These are phyloP conservation scores for Molothrus aeneus DNA, from an alignment of 2,797 vertebrate species.

Conservation along the genomic window DNA sequence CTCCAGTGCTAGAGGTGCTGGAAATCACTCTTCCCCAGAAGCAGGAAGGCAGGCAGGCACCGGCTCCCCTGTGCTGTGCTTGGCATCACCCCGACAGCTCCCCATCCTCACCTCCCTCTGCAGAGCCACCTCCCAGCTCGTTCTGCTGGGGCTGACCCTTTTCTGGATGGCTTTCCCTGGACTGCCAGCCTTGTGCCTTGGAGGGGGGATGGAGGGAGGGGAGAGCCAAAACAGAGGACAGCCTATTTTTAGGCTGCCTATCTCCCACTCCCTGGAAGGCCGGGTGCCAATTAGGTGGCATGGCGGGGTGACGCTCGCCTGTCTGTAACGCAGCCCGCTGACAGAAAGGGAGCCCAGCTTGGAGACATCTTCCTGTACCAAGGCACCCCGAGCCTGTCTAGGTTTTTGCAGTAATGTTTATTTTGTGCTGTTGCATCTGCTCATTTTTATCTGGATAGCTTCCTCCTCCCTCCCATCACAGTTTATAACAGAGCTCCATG, in stretches of 20 bases:
- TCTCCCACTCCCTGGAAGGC: slow-evolving; percentile 64
- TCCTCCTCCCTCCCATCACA: neutral
- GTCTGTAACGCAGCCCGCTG: fast-evolving
- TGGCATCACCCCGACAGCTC: fast-evolving
- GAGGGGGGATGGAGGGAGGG: neutral
- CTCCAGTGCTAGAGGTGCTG: neutral
- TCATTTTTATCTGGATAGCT: neutral
- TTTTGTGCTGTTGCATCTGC: neutral
- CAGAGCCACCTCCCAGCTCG: fast-evolving
- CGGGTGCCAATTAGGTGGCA: slow-evolving; percentile 35
- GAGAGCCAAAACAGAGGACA: slow-evolving; percentile 19
- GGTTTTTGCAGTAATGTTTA: neutral
- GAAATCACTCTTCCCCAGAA: neutral
- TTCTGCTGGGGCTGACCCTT: neutral
- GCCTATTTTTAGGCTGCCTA: slow-evolving; percentile 62
- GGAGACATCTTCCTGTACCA: neutral
- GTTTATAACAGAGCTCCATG: neutral
- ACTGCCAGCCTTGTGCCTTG: neutral
- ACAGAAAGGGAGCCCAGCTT: neutral
- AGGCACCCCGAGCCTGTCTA: neutral
- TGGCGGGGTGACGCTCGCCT: neutral
- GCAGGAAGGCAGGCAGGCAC: neutral
- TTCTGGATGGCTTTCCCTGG: neutral
- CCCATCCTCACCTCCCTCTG: neutral
- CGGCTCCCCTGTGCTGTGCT: fast-evolving